Conservation (phyloP, 2,888 invertebrate genomes). For the Zygothrica quintamaculata region DNA sequence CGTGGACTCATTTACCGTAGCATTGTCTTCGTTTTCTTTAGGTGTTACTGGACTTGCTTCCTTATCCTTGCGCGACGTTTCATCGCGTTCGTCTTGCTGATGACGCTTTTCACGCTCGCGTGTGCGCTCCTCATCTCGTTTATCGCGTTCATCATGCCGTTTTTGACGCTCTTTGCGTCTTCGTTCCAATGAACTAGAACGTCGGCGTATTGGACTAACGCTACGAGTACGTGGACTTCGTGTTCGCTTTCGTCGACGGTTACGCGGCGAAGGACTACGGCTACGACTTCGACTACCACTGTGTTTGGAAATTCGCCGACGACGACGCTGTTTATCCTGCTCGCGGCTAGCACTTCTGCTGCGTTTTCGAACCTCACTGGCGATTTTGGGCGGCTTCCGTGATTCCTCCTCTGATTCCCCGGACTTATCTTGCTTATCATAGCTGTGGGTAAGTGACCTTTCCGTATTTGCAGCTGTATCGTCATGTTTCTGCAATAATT, state of each 20-base stretch:
- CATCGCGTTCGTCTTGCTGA: conserved; percentile 23
- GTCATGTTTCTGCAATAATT: conserved; percentile 49
- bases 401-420: conserved; percentile 2
- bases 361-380: conserved; percentile 30
- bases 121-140: conserved; percentile 57
- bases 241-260: conserved; percentile 42
- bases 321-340: conserved; percentile 18
- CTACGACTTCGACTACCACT: conserved; percentile 40
- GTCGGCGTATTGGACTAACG: conserved; percentile 52
- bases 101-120: conserved; percentile 68
- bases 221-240: conserved; percentile 44
- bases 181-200: conserved; percentile 76
- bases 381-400: conserved; percentile 34
- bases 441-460: neutral
- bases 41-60: conserved; percentile 9
- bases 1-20: conserved; percentile 68
- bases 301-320: conserved; percentile 46
- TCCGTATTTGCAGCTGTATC: conserved; percentile 16
- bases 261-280: conserved; percentile 33
- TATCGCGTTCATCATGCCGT: conserved; percentile 76
- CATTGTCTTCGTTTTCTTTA: conserved; percentile 66
- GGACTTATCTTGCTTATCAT: neutral
- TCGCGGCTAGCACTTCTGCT: conserved; percentile 28
- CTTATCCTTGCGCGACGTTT: conserved; percentile 23
- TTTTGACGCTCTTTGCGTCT: conserved; percentile 74